phyloP scores from a whole-genome alignment of 2,113 vertebrate genomes.

The Epinephelus fuscoguttatus region DNA sequence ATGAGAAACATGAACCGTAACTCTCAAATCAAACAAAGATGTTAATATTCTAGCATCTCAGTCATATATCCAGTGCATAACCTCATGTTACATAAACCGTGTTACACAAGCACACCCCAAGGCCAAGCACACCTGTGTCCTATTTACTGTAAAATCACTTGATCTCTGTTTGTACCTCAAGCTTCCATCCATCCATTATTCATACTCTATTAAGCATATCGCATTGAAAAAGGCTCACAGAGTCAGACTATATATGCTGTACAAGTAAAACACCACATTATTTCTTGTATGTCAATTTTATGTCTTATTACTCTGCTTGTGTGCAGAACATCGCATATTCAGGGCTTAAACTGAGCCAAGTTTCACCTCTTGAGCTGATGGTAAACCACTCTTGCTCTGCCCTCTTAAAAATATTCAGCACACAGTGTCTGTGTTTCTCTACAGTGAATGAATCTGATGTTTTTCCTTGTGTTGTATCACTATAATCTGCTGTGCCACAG shows the following conservation, averaged over 20 bases:
- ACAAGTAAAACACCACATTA: background rate
- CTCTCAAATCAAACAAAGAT: background rate
- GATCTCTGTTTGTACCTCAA: background rate
- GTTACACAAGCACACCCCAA: background rate
- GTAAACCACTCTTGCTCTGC: background rate
- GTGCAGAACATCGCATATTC: background rate
- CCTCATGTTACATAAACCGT: background rate
- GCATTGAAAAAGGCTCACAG: background rate
- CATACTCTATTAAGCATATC: background rate
- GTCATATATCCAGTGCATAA: background rate
- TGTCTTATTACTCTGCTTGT: background rate
- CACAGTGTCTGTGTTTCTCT: background rate
- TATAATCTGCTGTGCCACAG: background rate
- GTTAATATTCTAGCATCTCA: background rate
- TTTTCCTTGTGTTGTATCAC: background rate
- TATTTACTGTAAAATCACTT: background rate
- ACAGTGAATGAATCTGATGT: background rate
- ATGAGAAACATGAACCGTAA: background rate
- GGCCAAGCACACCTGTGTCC: background rate
- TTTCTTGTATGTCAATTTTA: background rate
- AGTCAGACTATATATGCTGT: background rate
- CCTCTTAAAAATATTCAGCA: background rate
- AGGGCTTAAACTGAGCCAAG: background rate
- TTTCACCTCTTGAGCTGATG: background rate
- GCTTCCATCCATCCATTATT: background rate